phyloP scores from a whole-genome alignment of 2,797 vertebrate genomes.

The Manis crassicaudata region DNA sequence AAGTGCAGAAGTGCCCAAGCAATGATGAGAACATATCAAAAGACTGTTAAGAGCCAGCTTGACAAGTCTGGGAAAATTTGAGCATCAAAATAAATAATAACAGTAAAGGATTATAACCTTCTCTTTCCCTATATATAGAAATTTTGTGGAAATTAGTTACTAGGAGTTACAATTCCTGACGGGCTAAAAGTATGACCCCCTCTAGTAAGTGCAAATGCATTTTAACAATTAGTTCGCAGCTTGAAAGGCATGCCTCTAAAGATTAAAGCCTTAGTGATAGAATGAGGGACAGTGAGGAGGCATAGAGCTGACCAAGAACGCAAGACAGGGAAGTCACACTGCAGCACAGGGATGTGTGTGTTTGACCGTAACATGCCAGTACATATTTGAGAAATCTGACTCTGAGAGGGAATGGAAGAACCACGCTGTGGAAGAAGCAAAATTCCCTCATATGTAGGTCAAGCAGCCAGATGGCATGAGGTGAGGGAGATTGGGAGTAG shows the following conservation, averaged over 20 bases:
- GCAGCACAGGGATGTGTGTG: not conserved
- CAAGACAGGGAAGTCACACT: not conserved
- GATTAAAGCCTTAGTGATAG: not conserved
- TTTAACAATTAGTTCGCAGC: not conserved
- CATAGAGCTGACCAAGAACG: not conserved
- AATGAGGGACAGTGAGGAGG: not conserved
- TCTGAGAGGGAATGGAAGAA: not conserved
- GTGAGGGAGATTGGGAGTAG: not conserved
- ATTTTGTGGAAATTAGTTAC: not conserved
- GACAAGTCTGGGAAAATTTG: not conserved
- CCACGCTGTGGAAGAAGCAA: not conserved
- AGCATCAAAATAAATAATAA: not conserved
- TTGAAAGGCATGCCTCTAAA: not conserved
- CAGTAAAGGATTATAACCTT: not conserved
- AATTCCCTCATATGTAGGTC: conserved; percentile 60
- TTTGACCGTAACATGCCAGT: not conserved
- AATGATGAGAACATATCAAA: not conserved
- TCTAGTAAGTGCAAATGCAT: not conserved
- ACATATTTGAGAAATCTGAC: not conserved
- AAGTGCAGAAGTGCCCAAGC: not conserved
- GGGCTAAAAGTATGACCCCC: not conserved
- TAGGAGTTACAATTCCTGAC: not conserved
- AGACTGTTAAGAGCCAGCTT: not conserved
- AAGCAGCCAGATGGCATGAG: conserved; percentile 65
- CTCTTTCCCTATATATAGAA: not conserved